phyloP scores from a whole-genome alignment of 2,113 vertebrate genomes.

The Brachionichthys hirsutus region DNA sequence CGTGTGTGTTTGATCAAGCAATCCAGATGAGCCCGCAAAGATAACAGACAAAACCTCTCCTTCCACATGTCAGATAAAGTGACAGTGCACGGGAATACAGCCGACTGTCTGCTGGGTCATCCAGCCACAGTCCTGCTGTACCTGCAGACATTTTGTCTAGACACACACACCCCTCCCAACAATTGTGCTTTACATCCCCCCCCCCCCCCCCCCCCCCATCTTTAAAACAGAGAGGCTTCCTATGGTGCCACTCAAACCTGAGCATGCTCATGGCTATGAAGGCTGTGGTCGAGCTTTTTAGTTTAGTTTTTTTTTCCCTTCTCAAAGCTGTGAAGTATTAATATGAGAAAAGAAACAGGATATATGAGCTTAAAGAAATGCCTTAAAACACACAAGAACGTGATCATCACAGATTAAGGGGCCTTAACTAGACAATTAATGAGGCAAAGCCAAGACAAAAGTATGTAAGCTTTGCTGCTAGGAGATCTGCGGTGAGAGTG shows the following conservation, averaged over 20 bases:
- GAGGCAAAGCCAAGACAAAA: constrained; percentile 78
- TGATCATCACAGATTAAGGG: constrained; percentile 79
- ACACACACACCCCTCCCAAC: constrained; percentile 7
- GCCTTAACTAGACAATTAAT: constrained; percentile 81
- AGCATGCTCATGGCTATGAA: too few relatives aligned
- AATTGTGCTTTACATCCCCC: constrained; percentile 22
- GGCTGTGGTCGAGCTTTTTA: too few relatives aligned
- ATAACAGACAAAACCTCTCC: constrained; percentile 65
- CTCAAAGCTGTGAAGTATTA: constrained; percentile 27
- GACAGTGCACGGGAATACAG: constrained; percentile 65
- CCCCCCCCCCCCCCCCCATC: too few relatives aligned
- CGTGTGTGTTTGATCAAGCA: constrained; percentile 30
- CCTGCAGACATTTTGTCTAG: constrained; percentile 58
- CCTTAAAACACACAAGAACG: constrained; percentile 65
- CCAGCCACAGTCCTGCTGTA: constrained; percentile 20
- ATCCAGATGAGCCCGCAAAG: constrained; percentile 48
- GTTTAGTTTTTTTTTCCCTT: too few relatives aligned
- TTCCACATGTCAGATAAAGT: constrained; percentile 75
- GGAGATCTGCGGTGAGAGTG: constrained; percentile 72
- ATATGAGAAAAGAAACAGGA: constrained; percentile 8
- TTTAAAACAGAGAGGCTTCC: too few relatives aligned
- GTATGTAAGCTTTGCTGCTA: constrained; percentile 75
- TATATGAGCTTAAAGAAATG: constrained; percentile 38
- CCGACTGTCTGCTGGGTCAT: constrained; percentile 21
- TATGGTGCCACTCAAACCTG: too few relatives aligned